Percentiles rank a stretch among this genome's conserved stretches.
These are phyloP conservation scores for Ichneumoninae sp. DNA, from an alignment of 2,888 invertebrate species.

Conservation along the genomic window DNA sequence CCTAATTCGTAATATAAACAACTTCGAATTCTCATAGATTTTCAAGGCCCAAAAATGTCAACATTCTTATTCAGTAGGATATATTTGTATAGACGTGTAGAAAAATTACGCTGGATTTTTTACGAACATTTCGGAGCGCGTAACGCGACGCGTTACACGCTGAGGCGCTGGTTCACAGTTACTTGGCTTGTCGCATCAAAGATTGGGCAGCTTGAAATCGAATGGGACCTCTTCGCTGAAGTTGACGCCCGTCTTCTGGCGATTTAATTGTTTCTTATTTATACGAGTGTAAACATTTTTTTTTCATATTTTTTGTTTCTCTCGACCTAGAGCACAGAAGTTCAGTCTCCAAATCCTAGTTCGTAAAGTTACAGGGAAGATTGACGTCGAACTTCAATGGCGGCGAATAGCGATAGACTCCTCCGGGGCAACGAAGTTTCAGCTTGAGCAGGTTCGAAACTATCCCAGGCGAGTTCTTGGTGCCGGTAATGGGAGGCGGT, in stretches of 20 bases:
- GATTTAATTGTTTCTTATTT: not conserved
- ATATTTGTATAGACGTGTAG: no score
- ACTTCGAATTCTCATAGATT: no score
- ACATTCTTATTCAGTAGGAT: no score
- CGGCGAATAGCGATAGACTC: slow-evolving; percentile 36
- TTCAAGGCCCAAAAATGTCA: no score
- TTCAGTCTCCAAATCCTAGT: not conserved
- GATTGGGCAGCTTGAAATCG: not conserved
- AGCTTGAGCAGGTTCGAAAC: slow-evolving; percentile 16
- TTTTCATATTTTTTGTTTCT: not conserved
- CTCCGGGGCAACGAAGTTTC: slow-evolving; percentile 47
- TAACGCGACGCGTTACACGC: not conserved
- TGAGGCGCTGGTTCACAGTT: not conserved
- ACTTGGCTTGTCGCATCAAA: not conserved
- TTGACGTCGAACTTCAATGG: slow-evolving; percentile 26
- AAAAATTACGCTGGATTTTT: no score
- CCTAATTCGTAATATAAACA: no score
- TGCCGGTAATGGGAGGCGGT: slow-evolving; percentile 46
- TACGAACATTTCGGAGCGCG: no score
- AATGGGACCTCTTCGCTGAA: not conserved
- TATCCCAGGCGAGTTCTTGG: slow-evolving; percentile 32
- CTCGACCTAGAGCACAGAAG: not conserved
- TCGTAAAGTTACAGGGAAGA: slow-evolving; percentile 9
- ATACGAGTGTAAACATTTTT: not conserved
- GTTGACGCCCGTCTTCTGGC: not conserved